Percentiles rank a stretch among this genome's conserved stretches.
phyloP scores from a whole-genome alignment of 2,888 invertebrate species.

The Subacronicta megacephala region DNA sequence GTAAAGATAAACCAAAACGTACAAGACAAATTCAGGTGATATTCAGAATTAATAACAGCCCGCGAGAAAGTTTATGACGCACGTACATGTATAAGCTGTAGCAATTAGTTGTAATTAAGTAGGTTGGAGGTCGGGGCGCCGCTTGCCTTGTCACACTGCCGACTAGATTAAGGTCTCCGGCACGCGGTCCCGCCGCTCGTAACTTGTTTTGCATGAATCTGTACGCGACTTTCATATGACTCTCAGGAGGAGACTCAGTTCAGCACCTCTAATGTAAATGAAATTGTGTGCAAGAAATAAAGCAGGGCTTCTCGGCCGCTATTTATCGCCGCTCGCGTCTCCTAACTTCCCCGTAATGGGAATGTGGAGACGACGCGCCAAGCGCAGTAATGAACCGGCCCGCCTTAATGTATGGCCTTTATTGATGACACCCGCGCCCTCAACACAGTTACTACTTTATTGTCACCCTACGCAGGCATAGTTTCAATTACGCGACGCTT shows the following conservation, averaged over 20 bases:
- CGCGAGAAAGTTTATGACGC: slow-evolving; percentile 80
- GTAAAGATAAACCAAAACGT: slow-evolving; percentile 54
- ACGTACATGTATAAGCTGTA: slow-evolving; percentile 81
- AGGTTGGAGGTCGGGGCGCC: slow-evolving; percentile 75
- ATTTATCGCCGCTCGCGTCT: slow-evolving; percentile 86
- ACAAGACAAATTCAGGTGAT: slow-evolving; percentile 70
- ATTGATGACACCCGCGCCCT: slow-evolving; percentile 83
- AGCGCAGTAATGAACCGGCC: slow-evolving; percentile 84
- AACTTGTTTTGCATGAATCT: slow-evolving; percentile 87
- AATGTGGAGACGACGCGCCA: slow-evolving; percentile 80
- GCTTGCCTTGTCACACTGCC: slow-evolving; percentile 74
- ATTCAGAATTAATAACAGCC: slow-evolving; percentile 75
- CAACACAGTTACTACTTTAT: slow-evolving; percentile 75
- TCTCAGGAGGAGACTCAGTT: slow-evolving; percentile 80
- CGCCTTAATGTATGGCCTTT: slow-evolving; percentile 84
- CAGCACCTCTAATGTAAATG: slow-evolving; percentile 88
- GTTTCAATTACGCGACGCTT: slow-evolving; percentile 80
- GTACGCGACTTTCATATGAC: slow-evolving; percentile 83
- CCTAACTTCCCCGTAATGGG: slow-evolving; percentile 86
- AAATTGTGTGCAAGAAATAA: slow-evolving; percentile 88
- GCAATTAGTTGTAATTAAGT: slow-evolving; percentile 88
- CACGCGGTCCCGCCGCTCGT: slow-evolving; percentile 80
- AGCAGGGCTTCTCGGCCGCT: slow-evolving; percentile 83
- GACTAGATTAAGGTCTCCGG: slow-evolving; percentile 83
- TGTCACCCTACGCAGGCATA: slow-evolving; percentile 75